Conservation (phyloP, 2,888 invertebrate genomes). For the Xylota sylvarum region DNA sequence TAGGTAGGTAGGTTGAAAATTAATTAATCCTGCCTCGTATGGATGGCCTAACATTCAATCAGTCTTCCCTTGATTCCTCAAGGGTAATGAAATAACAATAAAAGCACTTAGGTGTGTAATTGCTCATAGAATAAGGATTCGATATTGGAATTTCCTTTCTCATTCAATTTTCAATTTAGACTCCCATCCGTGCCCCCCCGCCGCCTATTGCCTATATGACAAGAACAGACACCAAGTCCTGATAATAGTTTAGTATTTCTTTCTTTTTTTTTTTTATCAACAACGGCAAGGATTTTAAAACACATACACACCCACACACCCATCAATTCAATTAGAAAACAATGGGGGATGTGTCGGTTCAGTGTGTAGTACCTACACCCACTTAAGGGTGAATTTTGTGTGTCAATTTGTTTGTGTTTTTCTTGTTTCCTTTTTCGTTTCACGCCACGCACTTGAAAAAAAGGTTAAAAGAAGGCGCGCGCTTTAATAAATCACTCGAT, state of each 20-base stretch:
- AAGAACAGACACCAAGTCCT: slow-evolving; percentile 2
- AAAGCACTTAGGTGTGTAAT: slow-evolving; percentile 19
- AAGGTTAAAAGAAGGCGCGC: slow-evolving; percentile 12
- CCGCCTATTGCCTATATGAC: no score
- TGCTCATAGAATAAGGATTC: slow-evolving; percentile 3
- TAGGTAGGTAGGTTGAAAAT: not conserved
- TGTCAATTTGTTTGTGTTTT: slow-evolving; percentile 36
- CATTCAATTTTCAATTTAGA: not conserved
- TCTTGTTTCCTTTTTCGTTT: slow-evolving; percentile 16
- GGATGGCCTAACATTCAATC: slow-evolving; percentile 1
- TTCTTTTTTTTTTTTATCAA: not conserved
- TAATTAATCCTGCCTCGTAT: not conserved
- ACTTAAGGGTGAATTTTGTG: slow-evolving; percentile 25
- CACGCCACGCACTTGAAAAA: slow-evolving; percentile 42
- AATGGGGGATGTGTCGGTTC: not conserved
- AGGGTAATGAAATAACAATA: slow-evolving; percentile 3
- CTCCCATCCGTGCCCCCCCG: not conserved
- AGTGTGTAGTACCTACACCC: not conserved
- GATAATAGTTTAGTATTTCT: slow-evolving; percentile 6
- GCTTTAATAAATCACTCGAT: slow-evolving; percentile 49
- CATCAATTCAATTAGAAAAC: slow-evolving; percentile 20
- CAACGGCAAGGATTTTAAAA: slow-evolving; percentile 4
- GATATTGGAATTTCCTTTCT: not conserved
- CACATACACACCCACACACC: no score
- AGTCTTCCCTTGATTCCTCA: not conserved